These are phyloP conservation scores for Gisinianus flammeolus DNA, from an alignment of 2,888 invertebrate genomes.

Conservation along the genomic window DNA sequence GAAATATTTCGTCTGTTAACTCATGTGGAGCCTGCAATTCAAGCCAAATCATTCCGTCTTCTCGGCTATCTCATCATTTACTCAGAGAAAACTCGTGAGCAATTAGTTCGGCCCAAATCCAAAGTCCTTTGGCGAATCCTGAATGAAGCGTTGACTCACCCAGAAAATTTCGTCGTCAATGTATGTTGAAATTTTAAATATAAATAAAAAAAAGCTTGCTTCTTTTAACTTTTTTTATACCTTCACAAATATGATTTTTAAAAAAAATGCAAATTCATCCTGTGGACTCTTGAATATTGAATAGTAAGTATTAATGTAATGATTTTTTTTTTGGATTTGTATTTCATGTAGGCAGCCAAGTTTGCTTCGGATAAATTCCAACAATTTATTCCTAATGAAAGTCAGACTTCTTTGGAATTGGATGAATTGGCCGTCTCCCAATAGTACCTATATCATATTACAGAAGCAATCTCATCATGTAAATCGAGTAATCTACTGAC, in stretches of 20 bases:
- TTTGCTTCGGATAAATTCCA: slow-evolving; percentile 36
- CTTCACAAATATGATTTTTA: neutral
- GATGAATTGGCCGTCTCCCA: slow-evolving; percentile 1
- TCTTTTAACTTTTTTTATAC: neutral
- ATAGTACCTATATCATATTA: neutral
- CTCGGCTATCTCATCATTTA: slow-evolving; percentile 49
- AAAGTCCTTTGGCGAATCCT: slow-evolving; percentile 48
- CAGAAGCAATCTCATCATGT: too few species aligned
- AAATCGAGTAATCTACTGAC: too few species aligned
- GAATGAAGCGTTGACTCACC: slow-evolving; percentile 37
- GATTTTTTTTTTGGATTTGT: slow-evolving; percentile 12
- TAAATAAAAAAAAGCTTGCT: neutral
- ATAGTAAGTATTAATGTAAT: neutral
- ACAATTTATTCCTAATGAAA: slow-evolving; percentile 26
- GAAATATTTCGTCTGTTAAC: slow-evolving; percentile 59
- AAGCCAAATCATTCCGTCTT: slow-evolving; percentile 67
- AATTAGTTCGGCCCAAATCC: slow-evolving; percentile 42
- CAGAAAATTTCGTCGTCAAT: slow-evolving; percentile 37
- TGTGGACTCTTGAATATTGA: neutral
- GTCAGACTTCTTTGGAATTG: neutral
- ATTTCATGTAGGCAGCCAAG: slow-evolving; percentile 46
- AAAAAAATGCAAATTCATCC: neutral
- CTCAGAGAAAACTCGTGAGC: slow-evolving; percentile 44
- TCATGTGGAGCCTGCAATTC: slow-evolving; percentile 61
- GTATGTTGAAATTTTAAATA: slow-evolving; percentile 18